A percentile compares a stretch with the other conserved stretches of the same genome.
These are phyloP conservation scores for Picus viridis DNA, from an alignment of 2,797 vertebrate species.

Conservation along the genomic window DNA sequence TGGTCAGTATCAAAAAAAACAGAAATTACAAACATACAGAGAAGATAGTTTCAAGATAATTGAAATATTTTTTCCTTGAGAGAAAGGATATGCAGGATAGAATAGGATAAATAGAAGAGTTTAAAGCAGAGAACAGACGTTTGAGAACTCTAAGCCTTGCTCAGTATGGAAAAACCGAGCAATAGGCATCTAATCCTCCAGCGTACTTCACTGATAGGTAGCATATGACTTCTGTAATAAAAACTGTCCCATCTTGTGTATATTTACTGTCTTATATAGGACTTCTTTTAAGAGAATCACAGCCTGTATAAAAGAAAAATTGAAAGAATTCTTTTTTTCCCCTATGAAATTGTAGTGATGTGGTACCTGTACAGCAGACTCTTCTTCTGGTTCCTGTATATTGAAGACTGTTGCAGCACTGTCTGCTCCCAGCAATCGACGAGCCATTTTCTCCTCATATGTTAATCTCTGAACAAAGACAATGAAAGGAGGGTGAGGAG, in stretches of 20 bases:
- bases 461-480: constrained; percentile 89
- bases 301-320: background rate
- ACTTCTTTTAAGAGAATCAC: background rate
- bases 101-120: background rate
- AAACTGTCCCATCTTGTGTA: background rate
- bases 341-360: background rate
- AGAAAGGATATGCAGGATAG: constrained; percentile 34
- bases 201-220: background rate
- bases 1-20: constrained; percentile 13
- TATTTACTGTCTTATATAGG: background rate
- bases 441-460: constrained; percentile 99
- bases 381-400: constrained; percentile 91
- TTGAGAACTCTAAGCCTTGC: constrained; percentile 10
- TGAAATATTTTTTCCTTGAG: constrained; percentile 22
- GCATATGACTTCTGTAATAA: constrained; percentile 24
- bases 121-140: constrained; percentile 42
- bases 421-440: constrained; percentile 94
- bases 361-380: constrained; percentile 86
- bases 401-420: constrained; percentile 93
- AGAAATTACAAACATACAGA: constrained; percentile 9
- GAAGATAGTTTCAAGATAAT: constrained; percentile 28
- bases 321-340: background rate
- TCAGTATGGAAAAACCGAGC: constrained; percentile 40
- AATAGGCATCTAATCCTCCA: background rate
- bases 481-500: background rate